These are phyloP conservation scores for Pemphigus obesinymphae DNA, from an alignment of 1,140 invertebrate species.

Conservation along the genomic window DNA sequence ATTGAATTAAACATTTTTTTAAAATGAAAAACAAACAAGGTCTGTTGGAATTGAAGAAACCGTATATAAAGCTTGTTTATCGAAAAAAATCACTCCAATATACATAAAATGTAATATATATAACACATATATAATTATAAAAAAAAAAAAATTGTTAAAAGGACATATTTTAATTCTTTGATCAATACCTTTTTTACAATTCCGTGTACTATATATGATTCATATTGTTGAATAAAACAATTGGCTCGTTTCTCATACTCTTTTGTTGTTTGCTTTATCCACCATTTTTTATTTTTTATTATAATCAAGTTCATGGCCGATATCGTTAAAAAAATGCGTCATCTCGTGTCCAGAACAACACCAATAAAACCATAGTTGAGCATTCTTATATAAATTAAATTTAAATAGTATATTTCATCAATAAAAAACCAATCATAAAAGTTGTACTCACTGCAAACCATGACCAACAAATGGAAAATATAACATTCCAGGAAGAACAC, in stretches of 20 bases:
- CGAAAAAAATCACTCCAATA: too few relatives aligned
- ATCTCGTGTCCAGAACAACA: slow-evolving; percentile 71
- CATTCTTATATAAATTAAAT: too few relatives aligned
- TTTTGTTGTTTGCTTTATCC: slow-evolving; percentile 69
- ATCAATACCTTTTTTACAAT: slow-evolving; percentile 51
- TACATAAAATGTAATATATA: too few relatives aligned
- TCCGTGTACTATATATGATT: slow-evolving; percentile 65
- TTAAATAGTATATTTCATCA: too few relatives aligned
- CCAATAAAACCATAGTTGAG: slow-evolving; percentile 72
- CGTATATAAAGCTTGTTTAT: too few relatives aligned
- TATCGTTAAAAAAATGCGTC: slow-evolving; percentile 70
- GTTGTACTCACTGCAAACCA: slow-evolving; percentile 62
- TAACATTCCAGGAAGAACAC: slow-evolving; percentile 67
- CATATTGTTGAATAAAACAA: slow-evolving; percentile 88
- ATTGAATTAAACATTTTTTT: too few relatives aligned
- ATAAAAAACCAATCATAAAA: too few relatives aligned
- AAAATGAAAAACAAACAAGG: too few relatives aligned
- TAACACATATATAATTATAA: too few relatives aligned
- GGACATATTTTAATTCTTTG: too few relatives aligned
- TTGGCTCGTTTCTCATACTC: slow-evolving; percentile 68
- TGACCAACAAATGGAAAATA: slow-evolving; percentile 70
- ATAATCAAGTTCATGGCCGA: slow-evolving; percentile 69
- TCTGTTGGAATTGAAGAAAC: too few relatives aligned
- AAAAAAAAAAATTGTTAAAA: too few relatives aligned
- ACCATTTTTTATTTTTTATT: slow-evolving; percentile 74